These are phyloP conservation scores for Rhabdomys pumilio DNA, from an alignment of 2,797 vertebrate genomes.

Conservation along the genomic window DNA sequence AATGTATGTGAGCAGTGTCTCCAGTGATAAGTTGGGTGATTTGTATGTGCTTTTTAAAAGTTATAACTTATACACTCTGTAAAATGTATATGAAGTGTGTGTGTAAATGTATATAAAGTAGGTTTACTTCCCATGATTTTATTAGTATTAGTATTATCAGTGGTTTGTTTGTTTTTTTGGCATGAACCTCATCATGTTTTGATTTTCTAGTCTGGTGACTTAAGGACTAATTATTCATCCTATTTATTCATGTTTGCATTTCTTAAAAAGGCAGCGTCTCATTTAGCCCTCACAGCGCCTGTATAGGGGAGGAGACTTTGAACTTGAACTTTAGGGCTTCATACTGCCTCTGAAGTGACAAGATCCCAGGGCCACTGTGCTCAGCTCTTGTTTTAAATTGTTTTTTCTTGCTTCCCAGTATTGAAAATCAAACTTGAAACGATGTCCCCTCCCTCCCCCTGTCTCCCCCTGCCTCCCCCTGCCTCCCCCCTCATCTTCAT, in stretches of 20 bases:
- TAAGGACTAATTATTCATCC: slow-evolving; percentile 5
- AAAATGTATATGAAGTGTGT: neutral
- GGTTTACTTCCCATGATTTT: slow-evolving; percentile 12
- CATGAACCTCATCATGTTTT: neutral
- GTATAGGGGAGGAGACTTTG: neutral
- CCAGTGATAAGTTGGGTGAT: neutral
- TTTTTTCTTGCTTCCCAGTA: slow-evolving; percentile 19
- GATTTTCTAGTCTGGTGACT: slow-evolving; percentile 3
- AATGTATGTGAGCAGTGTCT: neutral
- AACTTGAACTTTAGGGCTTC: neutral
- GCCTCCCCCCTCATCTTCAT: neutral
- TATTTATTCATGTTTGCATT: neutral
- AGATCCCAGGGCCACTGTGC: neutral
- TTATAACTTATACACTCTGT: neutral
- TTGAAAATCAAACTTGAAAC: slow-evolving; percentile 48
- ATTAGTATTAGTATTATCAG: neutral
- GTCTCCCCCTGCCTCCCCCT: too few species aligned
- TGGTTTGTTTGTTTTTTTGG: slow-evolving; percentile 9
- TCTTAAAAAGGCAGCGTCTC: neutral
- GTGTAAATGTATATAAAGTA: neutral
- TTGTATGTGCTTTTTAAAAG: slow-evolving; percentile 30
- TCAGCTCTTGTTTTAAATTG: neutral
- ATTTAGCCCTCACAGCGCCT: neutral
- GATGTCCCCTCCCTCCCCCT: too few species aligned
- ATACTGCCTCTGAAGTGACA: neutral